These are phyloP conservation scores for Turritopsis rubra DNA, from an alignment of 30 jellyfish, hydroid and myxozoan genomes.

Conservation along the genomic window DNA sequence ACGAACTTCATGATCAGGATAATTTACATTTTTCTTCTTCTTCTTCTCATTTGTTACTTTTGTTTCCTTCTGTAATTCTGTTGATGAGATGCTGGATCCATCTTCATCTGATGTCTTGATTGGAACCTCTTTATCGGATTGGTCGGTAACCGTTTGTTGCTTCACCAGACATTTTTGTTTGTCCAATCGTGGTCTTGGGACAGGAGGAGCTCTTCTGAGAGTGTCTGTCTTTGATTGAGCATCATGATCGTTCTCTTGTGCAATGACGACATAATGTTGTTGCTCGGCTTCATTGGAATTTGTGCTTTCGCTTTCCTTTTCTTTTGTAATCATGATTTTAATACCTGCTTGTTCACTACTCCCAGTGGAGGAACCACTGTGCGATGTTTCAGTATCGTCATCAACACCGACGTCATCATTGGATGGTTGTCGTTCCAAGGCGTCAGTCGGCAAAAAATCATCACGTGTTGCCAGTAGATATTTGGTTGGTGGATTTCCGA, in stretches of 20 bases:
- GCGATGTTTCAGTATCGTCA: background rate
- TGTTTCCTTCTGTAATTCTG: background rate
- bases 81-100: background rate
- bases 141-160: background rate
- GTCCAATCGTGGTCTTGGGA: background rate
- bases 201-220: background rate
- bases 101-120: background rate
- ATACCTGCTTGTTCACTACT: background rate
- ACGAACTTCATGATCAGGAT: background rate
- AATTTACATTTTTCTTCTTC: background rate
- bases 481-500: background rate
- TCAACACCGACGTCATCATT: background rate
- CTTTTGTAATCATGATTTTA: background rate
- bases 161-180: background rate
- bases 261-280: background rate
- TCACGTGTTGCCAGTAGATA: background rate
- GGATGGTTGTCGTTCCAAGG: background rate
- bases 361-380: background rate
- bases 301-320: background rate
- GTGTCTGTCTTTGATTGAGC: background rate
- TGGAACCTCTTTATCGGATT: background rate
- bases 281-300: background rate
- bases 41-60: background rate
- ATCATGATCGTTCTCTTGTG: background rate
- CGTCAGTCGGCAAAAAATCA: background rate